Evolutionary conservation across 2,797 vertebrate genomes (phyloP).

Genomic region (Danio jaintianensis): DNA sequence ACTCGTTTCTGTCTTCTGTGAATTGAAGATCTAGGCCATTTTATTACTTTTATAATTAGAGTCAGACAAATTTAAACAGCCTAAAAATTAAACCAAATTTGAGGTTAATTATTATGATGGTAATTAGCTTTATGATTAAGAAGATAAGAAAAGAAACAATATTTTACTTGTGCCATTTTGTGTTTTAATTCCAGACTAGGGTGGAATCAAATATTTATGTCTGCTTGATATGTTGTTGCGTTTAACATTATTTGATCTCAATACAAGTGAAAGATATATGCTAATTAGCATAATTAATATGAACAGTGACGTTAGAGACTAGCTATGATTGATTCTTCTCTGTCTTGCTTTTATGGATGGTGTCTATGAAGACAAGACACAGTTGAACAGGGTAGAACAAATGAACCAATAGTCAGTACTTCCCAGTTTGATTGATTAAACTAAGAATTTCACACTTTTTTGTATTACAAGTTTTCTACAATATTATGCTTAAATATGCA

Average conservation of each 20-base stretch:
- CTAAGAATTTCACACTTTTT: too few relatives aligned
- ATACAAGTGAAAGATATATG: constrained; percentile 50
- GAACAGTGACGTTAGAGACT: neutral
- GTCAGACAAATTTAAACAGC: constrained; percentile 54
- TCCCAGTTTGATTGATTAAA: too few relatives aligned
- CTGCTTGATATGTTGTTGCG: constrained; percentile 23
- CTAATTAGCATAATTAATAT: constrained; percentile 56
- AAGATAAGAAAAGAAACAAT: constrained; percentile 78
- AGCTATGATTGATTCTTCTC: too few relatives aligned
- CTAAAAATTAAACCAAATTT: constrained; percentile 75
- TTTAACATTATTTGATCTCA: constrained; percentile 50
- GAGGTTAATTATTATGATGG: constrained; percentile 80
- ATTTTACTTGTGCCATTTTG: constrained; percentile 61
- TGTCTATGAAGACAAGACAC: too few relatives aligned
- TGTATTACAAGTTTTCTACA: too few relatives aligned
- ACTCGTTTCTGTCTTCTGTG: constrained; percentile 73
- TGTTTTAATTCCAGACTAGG: neutral
- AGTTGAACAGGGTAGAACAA: too few relatives aligned
- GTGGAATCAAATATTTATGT: constrained; percentile 12
- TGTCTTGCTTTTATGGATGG: too few relatives aligned
- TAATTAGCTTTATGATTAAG: constrained; percentile 82
- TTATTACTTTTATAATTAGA: constrained; percentile 68
- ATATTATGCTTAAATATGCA: too few relatives aligned
- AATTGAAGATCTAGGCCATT: constrained; percentile 74
- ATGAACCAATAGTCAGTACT: too few relatives aligned